phyloP scores from a whole-genome alignment of 92 coral and sea anemone genomes.

The Isaurus tuberculatus region DNA sequence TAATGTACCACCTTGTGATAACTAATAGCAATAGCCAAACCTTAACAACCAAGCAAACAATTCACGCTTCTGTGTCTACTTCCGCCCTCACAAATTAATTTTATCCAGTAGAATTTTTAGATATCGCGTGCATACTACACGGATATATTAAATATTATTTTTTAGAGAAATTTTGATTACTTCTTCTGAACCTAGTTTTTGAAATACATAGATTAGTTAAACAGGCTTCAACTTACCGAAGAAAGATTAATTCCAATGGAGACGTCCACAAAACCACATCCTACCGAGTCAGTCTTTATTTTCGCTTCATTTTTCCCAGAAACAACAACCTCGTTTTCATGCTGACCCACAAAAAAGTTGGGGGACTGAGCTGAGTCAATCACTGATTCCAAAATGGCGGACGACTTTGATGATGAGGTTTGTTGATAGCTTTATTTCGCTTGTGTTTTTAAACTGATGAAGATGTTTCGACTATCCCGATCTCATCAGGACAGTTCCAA shows the following conservation, averaged over 20 bases:
- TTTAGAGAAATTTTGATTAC: background rate
- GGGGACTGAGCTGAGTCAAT: background rate
- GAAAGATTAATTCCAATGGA: background rate
- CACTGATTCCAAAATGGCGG: conserved; percentile 56
- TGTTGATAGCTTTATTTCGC: background rate
- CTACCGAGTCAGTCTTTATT: background rate
- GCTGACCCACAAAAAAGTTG: background rate
- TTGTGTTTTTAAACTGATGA: background rate
- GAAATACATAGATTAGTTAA: background rate
- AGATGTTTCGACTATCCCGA: too few species aligned
- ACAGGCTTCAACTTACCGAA: background rate
- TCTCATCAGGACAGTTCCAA: too few species aligned
- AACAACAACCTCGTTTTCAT: conserved; percentile 20
- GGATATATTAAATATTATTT: background rate
- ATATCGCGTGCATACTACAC: too few species aligned
- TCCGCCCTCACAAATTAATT: background rate
- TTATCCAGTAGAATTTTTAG: too few species aligned
- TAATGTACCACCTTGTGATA: too few species aligned
- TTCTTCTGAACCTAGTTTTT: background rate
- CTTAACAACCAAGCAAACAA: too few species aligned
- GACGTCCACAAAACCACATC: background rate
- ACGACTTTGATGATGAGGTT: conserved; percentile 58
- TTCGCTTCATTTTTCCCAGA: background rate
- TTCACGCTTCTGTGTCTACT: background rate
- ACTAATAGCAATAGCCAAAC: too few species aligned